phyloP scores from a whole-genome alignment of 2,113 vertebrate genomes.

The Pelvicachromis taeniatus region DNA sequence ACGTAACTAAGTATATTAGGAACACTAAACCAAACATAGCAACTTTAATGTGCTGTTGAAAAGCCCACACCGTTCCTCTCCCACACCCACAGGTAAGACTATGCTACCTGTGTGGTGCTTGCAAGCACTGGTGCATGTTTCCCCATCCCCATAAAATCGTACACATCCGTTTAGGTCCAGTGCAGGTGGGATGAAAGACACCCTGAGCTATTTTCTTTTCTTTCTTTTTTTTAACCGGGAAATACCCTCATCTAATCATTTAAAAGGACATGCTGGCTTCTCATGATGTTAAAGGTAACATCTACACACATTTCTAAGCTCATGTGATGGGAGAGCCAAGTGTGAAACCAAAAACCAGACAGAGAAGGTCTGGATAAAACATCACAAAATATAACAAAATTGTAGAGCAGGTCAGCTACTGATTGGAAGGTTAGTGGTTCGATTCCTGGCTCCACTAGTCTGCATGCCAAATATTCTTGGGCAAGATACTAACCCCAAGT shows the following conservation, averaged over 20 bases:
- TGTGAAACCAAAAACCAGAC: background rate
- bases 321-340: background rate
- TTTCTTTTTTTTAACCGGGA: background rate
- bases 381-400: background rate
- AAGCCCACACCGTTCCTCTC: background rate
- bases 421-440: too few relatives aligned
- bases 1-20: background rate
- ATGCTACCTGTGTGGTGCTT: constrained; percentile 37
- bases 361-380: background rate
- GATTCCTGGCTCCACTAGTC: too few relatives aligned
- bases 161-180: background rate
- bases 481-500: too few relatives aligned
- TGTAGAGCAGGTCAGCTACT: too few relatives aligned
- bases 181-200: constrained; percentile 14
- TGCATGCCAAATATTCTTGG: too few relatives aligned
- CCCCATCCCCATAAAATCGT: background rate
- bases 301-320: background rate
- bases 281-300: background rate
- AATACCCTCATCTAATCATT: constrained; percentile 15
- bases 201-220: background rate
- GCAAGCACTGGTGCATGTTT: background rate
- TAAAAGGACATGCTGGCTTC: background rate
- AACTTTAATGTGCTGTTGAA: background rate
- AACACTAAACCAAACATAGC: constrained; percentile 19
- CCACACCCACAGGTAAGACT: constrained; percentile 6